A percentile compares a stretch with the other conserved stretches of the same genome.
Evolutionary conservation across 2,888 invertebrate species (phyloP).

Genomic region (Pecten maximus): DNA sequence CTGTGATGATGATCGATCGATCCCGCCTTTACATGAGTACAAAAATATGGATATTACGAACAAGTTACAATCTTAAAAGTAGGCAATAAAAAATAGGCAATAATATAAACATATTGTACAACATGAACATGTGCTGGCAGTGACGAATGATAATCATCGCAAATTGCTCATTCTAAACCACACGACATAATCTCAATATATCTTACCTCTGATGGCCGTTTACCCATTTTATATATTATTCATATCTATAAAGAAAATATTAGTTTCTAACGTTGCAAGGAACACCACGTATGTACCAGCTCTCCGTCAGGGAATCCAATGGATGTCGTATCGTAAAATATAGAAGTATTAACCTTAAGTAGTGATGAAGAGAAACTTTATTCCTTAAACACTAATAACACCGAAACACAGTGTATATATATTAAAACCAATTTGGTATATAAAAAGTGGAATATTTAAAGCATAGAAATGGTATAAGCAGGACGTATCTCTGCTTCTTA

Average conservation of each 20-base stretch:
- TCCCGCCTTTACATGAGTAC: not conserved
- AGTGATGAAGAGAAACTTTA: too few relatives aligned
- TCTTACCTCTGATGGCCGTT: not conserved
- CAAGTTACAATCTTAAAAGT: not conserved
- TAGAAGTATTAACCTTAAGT: too few relatives aligned
- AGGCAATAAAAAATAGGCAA: not conserved
- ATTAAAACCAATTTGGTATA: too few relatives aligned
- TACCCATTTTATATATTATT: not conserved
- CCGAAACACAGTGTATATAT: too few relatives aligned
- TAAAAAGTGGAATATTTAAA: too few relatives aligned
- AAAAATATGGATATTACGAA: not conserved
- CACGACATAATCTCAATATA: not conserved
- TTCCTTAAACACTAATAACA: too few relatives aligned
- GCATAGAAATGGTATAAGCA: too few relatives aligned
- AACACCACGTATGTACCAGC: too few relatives aligned
- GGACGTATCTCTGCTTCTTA: too few relatives aligned
- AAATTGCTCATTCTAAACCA: not conserved
- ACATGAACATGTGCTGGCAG: not conserved
- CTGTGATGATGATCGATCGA: not conserved
- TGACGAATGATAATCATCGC: not conserved
- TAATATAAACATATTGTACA: not conserved
- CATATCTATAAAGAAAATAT: not conserved
- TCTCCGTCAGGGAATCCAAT: too few relatives aligned
- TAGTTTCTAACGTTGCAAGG: too few relatives aligned
- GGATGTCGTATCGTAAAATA: too few relatives aligned